A percentile compares a stretch with the other conserved stretches of the same genome.
phyloP scores from a whole-genome alignment of 2,113 vertebrate genomes.

The Tachycineta bicolor region DNA sequence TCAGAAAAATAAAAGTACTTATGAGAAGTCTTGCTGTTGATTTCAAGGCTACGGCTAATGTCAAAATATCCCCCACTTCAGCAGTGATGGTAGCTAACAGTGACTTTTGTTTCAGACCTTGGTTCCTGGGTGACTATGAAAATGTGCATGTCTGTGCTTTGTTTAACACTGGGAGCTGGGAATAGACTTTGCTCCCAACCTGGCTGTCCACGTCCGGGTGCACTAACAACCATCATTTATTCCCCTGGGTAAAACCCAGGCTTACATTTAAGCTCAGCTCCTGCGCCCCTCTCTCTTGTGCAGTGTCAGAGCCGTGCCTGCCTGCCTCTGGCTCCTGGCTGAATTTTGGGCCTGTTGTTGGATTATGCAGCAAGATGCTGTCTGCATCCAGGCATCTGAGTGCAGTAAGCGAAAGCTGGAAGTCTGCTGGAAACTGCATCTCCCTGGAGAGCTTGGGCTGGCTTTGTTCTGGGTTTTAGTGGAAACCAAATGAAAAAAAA shows the following conservation, averaged over 20 bases:
- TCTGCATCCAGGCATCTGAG: rapidly evolving
- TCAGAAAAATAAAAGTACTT: not conserved
- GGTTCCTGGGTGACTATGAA: not conserved
- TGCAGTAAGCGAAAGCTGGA: not conserved
- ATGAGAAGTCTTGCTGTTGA: not conserved
- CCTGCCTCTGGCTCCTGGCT: not conserved
- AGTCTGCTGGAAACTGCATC: not conserved
- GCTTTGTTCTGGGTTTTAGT: not conserved
- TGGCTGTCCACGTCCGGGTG: not conserved
- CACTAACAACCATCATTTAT: not conserved
- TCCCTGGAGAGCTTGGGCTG: not conserved
- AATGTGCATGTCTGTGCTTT: not conserved
- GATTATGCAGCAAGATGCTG: not conserved
- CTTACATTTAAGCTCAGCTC: not conserved
- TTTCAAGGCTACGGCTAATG: not conserved
- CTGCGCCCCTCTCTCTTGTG: rapidly evolving
- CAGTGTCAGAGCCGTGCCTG: not conserved
- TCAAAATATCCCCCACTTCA: not conserved
- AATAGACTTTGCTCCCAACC: not conserved
- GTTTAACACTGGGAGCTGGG: not conserved
- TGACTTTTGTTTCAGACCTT: not conserved
- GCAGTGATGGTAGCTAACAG: not conserved
- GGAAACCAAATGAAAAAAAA: not conserved
- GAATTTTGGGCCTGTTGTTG: not conserved
- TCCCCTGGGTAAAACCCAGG: not conserved